Evolutionary conservation across 2,797 vertebrate genomes (phyloP).

Genomic region (Molossus molossus): DNA sequence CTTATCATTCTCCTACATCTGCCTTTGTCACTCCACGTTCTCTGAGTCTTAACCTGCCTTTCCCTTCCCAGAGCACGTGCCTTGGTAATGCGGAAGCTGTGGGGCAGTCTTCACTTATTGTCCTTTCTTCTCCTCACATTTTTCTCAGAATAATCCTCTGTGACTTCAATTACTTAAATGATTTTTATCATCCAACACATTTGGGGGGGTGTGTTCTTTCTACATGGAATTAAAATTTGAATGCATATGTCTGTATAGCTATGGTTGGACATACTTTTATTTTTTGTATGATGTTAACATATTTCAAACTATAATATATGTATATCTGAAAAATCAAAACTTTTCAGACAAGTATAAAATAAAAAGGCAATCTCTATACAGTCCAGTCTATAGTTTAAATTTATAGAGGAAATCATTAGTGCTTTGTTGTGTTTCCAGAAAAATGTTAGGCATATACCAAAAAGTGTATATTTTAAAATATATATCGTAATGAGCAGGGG

Average conservation of each 20-base stretch:
- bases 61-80: background rate
- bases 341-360: slow-evolving; percentile 10
- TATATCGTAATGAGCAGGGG: background rate
- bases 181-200: background rate
- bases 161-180: background rate
- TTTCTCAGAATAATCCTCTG: background rate
- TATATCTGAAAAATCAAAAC: slow-evolving; percentile 25
- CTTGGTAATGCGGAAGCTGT: background rate
- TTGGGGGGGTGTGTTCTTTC: background rate
- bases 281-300: slow-evolving; percentile 1
- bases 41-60: background rate
- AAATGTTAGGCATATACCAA: background rate
- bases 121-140: background rate
- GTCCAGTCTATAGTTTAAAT: background rate
- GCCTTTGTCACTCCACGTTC: background rate
- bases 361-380: background rate
- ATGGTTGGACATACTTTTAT: background rate
- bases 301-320: slow-evolving; percentile 15
- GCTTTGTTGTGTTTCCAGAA: slow-evolving; percentile 6
- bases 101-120: background rate
- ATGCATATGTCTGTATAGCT: background rate
- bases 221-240: slow-evolving; percentile 37
- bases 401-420: slow-evolving; percentile 10
- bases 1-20: background rate
- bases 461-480: slow-evolving; percentile 49